Conservation (phyloP, 2,797 vertebrate species). For the Caiman crocodilus region DNA sequence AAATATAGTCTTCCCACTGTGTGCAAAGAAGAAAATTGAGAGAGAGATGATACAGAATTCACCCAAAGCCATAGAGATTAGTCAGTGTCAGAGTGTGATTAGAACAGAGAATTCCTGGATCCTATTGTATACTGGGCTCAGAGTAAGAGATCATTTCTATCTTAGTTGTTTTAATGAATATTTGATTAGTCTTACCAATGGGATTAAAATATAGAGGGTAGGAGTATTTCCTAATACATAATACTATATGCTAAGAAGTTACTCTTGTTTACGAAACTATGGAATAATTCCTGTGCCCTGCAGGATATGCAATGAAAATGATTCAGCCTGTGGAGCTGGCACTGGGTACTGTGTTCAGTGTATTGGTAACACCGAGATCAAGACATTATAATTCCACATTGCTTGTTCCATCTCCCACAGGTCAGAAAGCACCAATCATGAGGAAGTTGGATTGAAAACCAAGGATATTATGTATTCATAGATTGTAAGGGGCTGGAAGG, state of each 20-base stretch:
- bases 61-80: conserved; percentile 12
- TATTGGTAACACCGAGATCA: not conserved
- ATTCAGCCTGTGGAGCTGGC: not conserved
- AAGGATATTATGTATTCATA: not conserved
- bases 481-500: no score
- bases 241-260: not conserved
- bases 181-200: not conserved
- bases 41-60: not conserved
- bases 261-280: not conserved
- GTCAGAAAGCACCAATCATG: not conserved
- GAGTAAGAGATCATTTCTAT: not conserved
- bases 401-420: not conserved
- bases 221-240: not conserved
- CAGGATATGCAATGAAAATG: not conserved
- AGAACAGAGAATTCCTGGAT: not conserved
- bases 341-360: not conserved
- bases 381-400: not conserved
- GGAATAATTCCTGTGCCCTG: rapidly evolving
- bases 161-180: not conserved
- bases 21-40: not conserved
- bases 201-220: not conserved
- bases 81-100: not conserved
- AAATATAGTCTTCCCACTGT: not conserved
- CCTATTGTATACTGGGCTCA: not conserved
- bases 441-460: not conserved